Conservation (phyloP, 1,140 invertebrate genomes). For the Gonioctena quinquepunctata region DNA sequence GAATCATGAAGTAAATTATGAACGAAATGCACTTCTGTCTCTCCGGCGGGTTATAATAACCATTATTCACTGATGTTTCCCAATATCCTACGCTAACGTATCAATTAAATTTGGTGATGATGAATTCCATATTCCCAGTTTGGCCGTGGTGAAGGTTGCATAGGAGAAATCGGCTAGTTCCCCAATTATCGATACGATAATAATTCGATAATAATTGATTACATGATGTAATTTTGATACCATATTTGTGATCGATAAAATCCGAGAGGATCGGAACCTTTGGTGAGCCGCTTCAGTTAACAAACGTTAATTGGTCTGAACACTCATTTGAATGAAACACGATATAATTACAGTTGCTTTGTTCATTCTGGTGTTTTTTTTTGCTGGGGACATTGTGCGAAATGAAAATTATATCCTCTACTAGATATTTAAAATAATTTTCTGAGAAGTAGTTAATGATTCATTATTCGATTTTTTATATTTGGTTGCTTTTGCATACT, state of each 20-base stretch:
- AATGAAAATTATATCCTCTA: no score
- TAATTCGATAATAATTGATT: slow-evolving; percentile 5
- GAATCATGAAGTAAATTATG: neutral
- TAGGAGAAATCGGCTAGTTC: slow-evolving; percentile 1
- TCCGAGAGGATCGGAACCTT: neutral
- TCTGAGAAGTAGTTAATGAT: no score
- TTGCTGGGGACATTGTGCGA: no score
- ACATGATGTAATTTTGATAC: neutral
- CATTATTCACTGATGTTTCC: neutral
- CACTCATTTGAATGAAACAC: no score
- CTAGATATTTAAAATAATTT: no score
- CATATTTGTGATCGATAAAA: slow-evolving; percentile 1
- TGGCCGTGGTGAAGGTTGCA: neutral
- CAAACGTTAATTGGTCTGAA: neutral
- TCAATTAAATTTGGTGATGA: slow-evolving; percentile 12
- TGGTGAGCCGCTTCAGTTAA: neutral
- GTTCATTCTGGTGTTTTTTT: no score
- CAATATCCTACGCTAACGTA: neutral
- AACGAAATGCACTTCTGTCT: neutral
- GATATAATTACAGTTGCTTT: no score
- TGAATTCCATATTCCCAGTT: slow-evolving; percentile 5
- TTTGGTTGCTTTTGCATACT: no score
- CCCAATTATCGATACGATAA: neutral
- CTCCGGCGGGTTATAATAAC: neutral
- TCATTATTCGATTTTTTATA: no score